Conservation (phyloP, 1,140 invertebrate species). For the Drosophila oshimai region DNA sequence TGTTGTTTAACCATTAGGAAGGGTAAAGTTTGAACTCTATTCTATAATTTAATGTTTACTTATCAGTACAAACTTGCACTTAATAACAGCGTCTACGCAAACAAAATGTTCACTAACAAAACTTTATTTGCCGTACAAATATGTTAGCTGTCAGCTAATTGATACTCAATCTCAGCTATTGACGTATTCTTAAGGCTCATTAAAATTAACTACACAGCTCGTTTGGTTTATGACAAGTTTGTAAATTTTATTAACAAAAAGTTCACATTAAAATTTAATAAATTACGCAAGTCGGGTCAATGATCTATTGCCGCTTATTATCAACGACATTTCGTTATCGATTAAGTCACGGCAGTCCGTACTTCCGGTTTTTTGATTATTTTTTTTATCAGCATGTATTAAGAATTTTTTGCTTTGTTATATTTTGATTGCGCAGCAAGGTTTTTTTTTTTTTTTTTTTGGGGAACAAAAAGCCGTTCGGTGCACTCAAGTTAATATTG, state of each 20-base stretch:
- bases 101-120: constrained; percentile 5
- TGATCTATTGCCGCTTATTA: neutral
- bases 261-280: neutral
- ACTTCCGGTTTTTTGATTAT: constrained; percentile 5
- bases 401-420: neutral
- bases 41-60: constrained; percentile 1
- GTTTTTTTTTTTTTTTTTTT: neutral
- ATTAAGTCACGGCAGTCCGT: neutral
- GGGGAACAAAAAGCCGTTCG: neutral
- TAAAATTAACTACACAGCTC: neutral
- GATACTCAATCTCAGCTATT: constrained; percentile 8
- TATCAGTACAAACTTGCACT: neutral
- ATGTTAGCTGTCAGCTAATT: constrained; percentile 4
- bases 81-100: neutral
- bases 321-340: neutral
- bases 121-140: neutral
- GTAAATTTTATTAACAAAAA: neutral
- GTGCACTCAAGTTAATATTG: neutral
- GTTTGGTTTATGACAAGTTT: neutral
- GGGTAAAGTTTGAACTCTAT: too few species aligned
- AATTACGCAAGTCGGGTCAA: neutral
- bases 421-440: neutral
- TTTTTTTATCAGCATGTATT: neutral
- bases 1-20: too few species aligned
- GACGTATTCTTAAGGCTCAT: constrained; percentile 7